These are phyloP conservation scores for Murina feae DNA, from an alignment of 2,113 vertebrate genomes.

Conservation along the genomic window DNA sequence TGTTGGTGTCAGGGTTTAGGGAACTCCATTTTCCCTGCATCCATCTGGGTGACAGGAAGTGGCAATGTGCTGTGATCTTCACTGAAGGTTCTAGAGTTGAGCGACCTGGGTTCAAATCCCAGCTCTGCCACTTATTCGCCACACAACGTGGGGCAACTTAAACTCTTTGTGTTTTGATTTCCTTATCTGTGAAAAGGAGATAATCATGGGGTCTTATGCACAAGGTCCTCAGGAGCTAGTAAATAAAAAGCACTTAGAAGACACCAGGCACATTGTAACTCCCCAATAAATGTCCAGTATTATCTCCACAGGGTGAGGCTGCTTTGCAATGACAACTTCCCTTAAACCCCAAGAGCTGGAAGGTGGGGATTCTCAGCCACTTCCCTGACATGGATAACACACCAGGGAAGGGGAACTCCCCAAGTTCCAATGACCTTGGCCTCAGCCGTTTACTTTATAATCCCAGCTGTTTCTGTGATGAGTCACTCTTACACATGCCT, in stretches of 20 bases:
- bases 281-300: neutral
- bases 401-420: constrained; percentile 23
- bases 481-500: constrained; percentile 19
- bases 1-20: neutral
- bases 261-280: neutral
- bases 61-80: neutral
- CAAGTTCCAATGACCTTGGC: neutral
- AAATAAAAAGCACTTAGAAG: neutral
- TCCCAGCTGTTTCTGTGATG: constrained; percentile 4
- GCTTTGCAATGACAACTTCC: constrained; percentile 5
- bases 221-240: neutral
- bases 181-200: neutral
- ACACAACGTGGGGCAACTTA: neutral
- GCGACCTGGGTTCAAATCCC: neutral
- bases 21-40: neutral
- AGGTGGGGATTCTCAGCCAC: constrained; percentile 38
- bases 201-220: neutral
- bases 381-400: constrained; percentile 2
- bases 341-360: neutral
- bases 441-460: neutral
- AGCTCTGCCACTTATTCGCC: neutral
- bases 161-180: neutral
- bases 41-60: neutral
- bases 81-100: neutral
- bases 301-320: neutral